Percentiles rank a stretch among this genome's conserved stretches.
These are phyloP conservation scores for Scylla paramamosain DNA, from an alignment of 1,140 invertebrate genomes.

Conservation along the genomic window DNA sequence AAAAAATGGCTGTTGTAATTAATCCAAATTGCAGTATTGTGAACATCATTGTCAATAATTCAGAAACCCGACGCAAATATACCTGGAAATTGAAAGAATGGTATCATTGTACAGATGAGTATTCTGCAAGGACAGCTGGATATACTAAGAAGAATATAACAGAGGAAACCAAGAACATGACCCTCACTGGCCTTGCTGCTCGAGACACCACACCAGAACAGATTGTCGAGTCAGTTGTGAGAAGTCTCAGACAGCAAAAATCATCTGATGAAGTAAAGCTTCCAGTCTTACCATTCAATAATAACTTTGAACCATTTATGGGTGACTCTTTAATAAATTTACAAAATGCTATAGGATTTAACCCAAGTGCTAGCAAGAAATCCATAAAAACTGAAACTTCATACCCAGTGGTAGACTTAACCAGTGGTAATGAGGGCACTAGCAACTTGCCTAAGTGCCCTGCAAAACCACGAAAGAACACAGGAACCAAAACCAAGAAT, in stretches of 20 bases:
- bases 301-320: constrained; percentile 45
- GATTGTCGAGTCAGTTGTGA: constrained; percentile 65
- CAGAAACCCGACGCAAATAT: constrained; percentile 52
- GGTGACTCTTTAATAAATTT: constrained; percentile 36
- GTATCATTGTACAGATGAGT: constrained; percentile 31
- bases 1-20: neutral
- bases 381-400: neutral
- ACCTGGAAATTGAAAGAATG: constrained; percentile 73
- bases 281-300: neutral
- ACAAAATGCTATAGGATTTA: constrained; percentile 22
- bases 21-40: constrained; percentile 44
- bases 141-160: constrained; percentile 50
- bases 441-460: neutral
- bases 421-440: neutral
- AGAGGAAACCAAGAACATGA: constrained; percentile 64
- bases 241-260: constrained; percentile 43
- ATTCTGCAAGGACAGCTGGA: constrained; percentile 67
- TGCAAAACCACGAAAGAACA: neutral
- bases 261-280: neutral
- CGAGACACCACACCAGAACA: constrained; percentile 64
- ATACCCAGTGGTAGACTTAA: constrained; percentile 43
- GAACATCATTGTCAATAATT: constrained; percentile 68
- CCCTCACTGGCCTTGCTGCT: constrained; percentile 54
- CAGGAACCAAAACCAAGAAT: neutral
- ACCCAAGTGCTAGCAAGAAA: neutral